phyloP scores from a whole-genome alignment of 2,888 invertebrate genomes.

The Ferrisia virgata region DNA sequence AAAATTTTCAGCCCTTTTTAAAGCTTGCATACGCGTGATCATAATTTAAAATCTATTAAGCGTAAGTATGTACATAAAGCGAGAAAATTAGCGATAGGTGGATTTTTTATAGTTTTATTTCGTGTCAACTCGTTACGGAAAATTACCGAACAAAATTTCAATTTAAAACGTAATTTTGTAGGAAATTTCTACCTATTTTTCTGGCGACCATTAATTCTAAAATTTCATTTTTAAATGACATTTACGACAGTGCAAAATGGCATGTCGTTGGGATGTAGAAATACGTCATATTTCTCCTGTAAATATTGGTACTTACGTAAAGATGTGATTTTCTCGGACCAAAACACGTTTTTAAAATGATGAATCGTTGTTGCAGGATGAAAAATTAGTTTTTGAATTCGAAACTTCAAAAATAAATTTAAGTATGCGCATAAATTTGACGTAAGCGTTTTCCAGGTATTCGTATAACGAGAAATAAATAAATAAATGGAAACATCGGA shows the following conservation, averaged over 20 bases:
- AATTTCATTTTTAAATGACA: neutral
- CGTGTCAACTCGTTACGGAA: too few relatives aligned
- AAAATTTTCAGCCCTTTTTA: neutral
- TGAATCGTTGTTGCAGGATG: neutral
- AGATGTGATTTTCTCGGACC: neutral
- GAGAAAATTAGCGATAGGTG: too few relatives aligned
- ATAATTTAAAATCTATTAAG: too few relatives aligned
- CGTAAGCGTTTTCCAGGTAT: neutral
- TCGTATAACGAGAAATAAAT: neutral
- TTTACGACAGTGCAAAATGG: neutral
- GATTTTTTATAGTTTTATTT: too few relatives aligned
- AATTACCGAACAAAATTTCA: too few relatives aligned
- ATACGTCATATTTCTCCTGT: neutral
- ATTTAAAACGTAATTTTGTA: too few relatives aligned
- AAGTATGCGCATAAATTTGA: neutral
- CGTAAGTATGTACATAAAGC: too few relatives aligned
- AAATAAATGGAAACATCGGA: too few relatives aligned
- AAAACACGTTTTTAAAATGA: neutral
- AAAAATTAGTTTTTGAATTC: neutral
- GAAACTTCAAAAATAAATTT: neutral
- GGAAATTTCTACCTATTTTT: too few relatives aligned
- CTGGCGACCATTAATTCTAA: neutral
- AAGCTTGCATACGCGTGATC: too few relatives aligned
- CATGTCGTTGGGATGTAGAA: neutral
- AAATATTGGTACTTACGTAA: neutral